Evolutionary conservation across 2,797 vertebrate genomes (phyloP), one percentile per base, ranked within the genome.

Genomic region (Microctenopoma lineatum): DNA sequence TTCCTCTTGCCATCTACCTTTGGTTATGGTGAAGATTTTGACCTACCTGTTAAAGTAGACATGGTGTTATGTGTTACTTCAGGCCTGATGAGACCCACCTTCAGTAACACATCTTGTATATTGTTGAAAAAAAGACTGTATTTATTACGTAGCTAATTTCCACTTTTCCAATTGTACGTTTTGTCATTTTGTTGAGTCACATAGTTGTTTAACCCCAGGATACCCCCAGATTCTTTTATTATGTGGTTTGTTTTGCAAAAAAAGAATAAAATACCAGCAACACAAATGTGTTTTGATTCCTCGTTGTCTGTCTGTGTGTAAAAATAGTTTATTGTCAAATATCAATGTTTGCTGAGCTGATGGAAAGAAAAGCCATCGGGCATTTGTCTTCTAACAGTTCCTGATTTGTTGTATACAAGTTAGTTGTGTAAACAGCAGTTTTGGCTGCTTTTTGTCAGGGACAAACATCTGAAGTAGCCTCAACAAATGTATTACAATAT

Each of bases 211-310:
- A 66, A 59, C 34, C 25, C 65, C 18, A 1, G 39, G 75, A 66
- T 59, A 10, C 10, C 74, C 29, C 47, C 34, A 7, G 11, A 73
- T 87, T 84, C 77, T 87, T 91, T 90, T 86, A 87, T 84, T 82
- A 88, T 75, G 60, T 83, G 53, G 67, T 85, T 85, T 90, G 65
- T 91, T 93, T 90, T 89, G 65, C 84, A 90, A 80, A 79, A 90
- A 89, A 90, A 73, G 8, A 90, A 87, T 84, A 88, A 91, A 90
- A 88, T 47, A n/a, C 25, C 42, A 65, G 48, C 50, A 76, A 56
- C 27, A 0, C 51, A 21, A 77, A 6, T 15, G 11, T 56, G 18
- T 66, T 75, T 58, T 47, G n/a, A 18, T 47, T 69, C 4, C 51
- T 70, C 65, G 26, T 61, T 57, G 5, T 8, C 4, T 1, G 11